Conservation (phyloP, 2,888 invertebrate species). For the Ctenicera cuprea region DNA sequence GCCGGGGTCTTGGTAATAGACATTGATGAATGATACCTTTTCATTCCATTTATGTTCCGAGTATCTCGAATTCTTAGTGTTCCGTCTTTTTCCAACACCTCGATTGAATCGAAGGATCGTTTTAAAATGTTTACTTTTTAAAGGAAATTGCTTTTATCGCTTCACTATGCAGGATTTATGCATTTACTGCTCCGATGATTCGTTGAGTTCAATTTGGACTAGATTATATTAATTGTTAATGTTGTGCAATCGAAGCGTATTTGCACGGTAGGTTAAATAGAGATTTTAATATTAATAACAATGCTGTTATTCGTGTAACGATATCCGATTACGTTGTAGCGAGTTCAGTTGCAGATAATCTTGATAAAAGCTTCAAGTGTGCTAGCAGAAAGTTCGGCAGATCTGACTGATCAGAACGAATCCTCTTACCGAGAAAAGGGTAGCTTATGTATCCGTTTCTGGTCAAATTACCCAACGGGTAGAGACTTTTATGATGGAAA, state of each 20-base stretch:
- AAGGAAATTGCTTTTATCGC: slow-evolving; percentile 38
- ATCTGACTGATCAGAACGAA: slow-evolving; percentile 24
- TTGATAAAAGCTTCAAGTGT: slow-evolving; percentile 18
- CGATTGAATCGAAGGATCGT: slow-evolving; percentile 13
- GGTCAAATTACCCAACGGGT: slow-evolving; percentile 16
- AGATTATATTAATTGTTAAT: slow-evolving; percentile 8
- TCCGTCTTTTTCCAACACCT: slow-evolving; percentile 35
- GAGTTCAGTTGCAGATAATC: slow-evolving; percentile 22
- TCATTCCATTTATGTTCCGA: slow-evolving; percentile 46
- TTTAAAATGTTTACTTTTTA: slow-evolving; percentile 37
- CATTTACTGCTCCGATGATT: background rate
- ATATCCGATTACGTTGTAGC: background rate
- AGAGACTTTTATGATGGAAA: slow-evolving; percentile 37
- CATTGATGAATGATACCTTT: slow-evolving; percentile 55
- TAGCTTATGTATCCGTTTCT: slow-evolving; percentile 23
- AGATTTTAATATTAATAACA: background rate
- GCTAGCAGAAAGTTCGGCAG: slow-evolving; percentile 19
- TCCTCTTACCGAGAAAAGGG: slow-evolving; percentile 19
- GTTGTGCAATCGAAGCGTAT: background rate
- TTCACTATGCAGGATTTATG: slow-evolving; percentile 9
- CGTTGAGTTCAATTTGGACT: background rate
- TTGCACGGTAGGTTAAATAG: background rate
- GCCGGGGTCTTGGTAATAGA: slow-evolving; percentile 50
- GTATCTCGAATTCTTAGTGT: slow-evolving; percentile 29
- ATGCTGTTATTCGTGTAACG: background rate